Percentiles rank a stretch among this genome's conserved stretches.
Evolutionary conservation across 2,797 vertebrate species (phyloP).

Genomic region (Chromis chromis): DNA sequence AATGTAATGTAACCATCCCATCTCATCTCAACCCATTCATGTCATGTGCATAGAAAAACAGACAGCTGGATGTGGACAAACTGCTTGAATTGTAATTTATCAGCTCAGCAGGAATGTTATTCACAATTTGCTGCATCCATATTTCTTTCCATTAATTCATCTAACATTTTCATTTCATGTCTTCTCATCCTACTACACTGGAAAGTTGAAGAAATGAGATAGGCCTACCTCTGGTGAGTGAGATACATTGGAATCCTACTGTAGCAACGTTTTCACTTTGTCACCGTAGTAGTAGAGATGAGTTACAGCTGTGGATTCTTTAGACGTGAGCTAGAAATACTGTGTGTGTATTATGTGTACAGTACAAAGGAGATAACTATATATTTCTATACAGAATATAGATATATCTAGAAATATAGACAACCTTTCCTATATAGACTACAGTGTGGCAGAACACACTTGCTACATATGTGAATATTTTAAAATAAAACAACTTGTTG

Average conservation of each 20-base stretch:
- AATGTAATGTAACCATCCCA: constrained; percentile 28
- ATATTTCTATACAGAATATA: too few relatives aligned
- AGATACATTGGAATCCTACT: constrained; percentile 32
- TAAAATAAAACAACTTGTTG: too few relatives aligned
- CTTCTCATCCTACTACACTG: constrained; percentile 60
- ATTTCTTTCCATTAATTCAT: constrained; percentile 48
- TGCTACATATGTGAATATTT: too few relatives aligned
- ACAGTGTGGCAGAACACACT: too few relatives aligned
- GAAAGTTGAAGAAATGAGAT: constrained; percentile 82
- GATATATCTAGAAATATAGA: too few relatives aligned
- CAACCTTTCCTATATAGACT: too few relatives aligned
- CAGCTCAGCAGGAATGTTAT: background rate
- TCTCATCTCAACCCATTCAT: constrained; percentile 34
- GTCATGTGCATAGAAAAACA: constrained; percentile 14
- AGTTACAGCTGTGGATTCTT: too few relatives aligned
- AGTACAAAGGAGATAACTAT: too few relatives aligned
- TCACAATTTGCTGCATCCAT: constrained; percentile 28
- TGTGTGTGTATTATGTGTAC: too few relatives aligned
- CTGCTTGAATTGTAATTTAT: constrained; percentile 8
- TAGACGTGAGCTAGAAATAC: too few relatives aligned
- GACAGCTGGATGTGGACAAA: constrained; percentile 28
- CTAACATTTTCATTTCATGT: constrained; percentile 79
- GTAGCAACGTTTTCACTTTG: constrained; percentile 12
- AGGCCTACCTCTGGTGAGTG: constrained; percentile 79
- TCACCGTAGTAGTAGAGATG: background rate